phyloP scores from a whole-genome alignment of 2,888 invertebrate genomes.

The Lathronympha strigana region DNA sequence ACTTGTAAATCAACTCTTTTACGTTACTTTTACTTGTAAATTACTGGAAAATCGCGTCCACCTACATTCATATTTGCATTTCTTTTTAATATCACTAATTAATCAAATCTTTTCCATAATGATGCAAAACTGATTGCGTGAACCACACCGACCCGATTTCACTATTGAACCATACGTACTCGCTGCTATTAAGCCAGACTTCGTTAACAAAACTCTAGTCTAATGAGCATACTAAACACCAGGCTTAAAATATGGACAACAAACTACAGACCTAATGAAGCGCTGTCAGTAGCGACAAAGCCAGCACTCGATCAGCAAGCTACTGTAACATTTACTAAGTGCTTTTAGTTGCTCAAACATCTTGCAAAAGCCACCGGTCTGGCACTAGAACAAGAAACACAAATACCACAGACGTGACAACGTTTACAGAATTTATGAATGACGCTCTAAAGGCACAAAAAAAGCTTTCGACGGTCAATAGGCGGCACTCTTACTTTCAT shows the following conservation, averaged over 20 bases:
- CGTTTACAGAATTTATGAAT: constrained; percentile 34
- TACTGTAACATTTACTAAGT: constrained; percentile 41
- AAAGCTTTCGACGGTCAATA: constrained; percentile 29
- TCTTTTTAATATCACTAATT: background rate
- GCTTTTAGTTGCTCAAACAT: constrained; percentile 41
- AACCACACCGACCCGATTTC: background rate
- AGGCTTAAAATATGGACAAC: constrained; percentile 27
- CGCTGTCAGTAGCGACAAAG: constrained; percentile 36
- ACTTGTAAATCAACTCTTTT: too few relatives aligned
- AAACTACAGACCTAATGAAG: constrained; percentile 33
- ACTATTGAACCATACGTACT: background rate
- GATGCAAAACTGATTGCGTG: constrained; percentile 3
- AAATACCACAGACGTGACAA: constrained; percentile 27
- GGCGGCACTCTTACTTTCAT: constrained; percentile 37
- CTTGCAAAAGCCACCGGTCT: constrained; percentile 28
- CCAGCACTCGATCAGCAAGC: constrained; percentile 35
- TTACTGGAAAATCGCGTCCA: background rate
- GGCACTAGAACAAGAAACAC: constrained; percentile 3
- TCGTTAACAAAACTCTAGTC: constrained; percentile 6
- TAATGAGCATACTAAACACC: constrained; percentile 15
- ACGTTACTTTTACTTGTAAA: too few relatives aligned
- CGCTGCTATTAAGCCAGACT: constrained; percentile 5
- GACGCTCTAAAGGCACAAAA: constrained; percentile 30
- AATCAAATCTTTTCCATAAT: background rate
- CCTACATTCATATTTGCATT: background rate